Conservation (phyloP, 2,113 vertebrate species). For the Acrocephalus arundinaceus region DNA sequence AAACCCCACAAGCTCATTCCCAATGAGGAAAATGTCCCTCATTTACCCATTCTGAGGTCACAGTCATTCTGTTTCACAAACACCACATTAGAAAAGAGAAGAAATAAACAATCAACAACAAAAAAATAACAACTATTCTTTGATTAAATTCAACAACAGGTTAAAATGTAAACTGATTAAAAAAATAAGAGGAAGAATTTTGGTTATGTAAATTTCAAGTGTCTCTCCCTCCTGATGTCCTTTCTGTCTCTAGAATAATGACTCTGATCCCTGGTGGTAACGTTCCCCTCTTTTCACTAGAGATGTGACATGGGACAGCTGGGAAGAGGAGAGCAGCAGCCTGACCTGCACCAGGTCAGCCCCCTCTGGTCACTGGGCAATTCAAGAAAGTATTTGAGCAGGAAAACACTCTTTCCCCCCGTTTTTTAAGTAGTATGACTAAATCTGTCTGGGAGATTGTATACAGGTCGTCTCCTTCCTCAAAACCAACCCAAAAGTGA, state of each 20-base stretch:
- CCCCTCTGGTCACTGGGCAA: background rate
- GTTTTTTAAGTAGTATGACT: background rate
- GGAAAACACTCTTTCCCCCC: background rate
- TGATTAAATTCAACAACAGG: background rate
- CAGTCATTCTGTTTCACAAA: background rate
- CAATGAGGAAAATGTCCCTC: background rate
- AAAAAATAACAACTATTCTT: background rate
- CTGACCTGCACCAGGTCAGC: background rate
- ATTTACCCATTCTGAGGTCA: background rate
- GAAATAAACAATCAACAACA: background rate
- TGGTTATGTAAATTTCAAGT: background rate
- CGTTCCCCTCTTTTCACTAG: background rate
- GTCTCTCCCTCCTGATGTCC: background rate
- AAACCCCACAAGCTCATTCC: background rate
- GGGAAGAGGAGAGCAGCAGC: background rate
- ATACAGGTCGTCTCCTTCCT: background rate
- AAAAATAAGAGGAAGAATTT: background rate
- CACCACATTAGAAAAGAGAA: background rate
- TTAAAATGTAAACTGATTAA: background rate
- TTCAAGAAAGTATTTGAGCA: background rate
- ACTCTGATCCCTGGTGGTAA: background rate
- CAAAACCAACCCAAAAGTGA: slow-evolving; percentile 10
- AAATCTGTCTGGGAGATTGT: background rate
- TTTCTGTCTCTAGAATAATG: background rate
- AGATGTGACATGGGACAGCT: background rate